Evolutionary conservation across 2,797 vertebrate species (phyloP).

Genomic region (Hyperoplus lanceolatus): DNA sequence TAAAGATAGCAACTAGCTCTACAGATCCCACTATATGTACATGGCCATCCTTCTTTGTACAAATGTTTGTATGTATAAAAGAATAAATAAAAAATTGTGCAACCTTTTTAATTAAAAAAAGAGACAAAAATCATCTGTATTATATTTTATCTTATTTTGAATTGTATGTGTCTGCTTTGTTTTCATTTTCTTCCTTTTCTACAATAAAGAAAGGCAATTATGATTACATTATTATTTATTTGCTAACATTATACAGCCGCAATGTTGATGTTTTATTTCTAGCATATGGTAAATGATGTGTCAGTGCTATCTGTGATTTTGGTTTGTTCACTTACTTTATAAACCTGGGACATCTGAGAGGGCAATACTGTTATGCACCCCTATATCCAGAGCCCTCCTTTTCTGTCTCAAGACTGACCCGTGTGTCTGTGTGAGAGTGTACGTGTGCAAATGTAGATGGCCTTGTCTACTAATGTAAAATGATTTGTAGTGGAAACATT

Average conservation of each 20-base stretch:
- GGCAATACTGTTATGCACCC: slow-evolving; percentile 87
- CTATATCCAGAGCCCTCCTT: slow-evolving; percentile 72
- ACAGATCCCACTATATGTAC: slow-evolving; percentile 85
- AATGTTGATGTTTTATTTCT: slow-evolving; percentile 74
- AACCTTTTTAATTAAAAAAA: slow-evolving; percentile 85
- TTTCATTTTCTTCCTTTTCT: slow-evolving; percentile 87
- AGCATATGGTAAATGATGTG: slow-evolving; percentile 92
- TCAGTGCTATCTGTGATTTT: slow-evolving; percentile 88
- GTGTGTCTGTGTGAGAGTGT: slow-evolving; percentile 86
- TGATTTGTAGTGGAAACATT: slow-evolving; percentile 99
- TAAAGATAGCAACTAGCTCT: slow-evolving; percentile 91
- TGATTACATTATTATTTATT: slow-evolving; percentile 96
- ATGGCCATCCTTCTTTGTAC: slow-evolving; percentile 94
- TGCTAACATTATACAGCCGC: slow-evolving; percentile 85
- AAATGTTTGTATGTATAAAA: slow-evolving; percentile 90
- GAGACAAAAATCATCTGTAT: slow-evolving; percentile 83
- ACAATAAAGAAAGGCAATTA: slow-evolving; percentile 86
- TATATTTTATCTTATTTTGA: slow-evolving; percentile 87
- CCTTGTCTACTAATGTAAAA: slow-evolving; percentile 99
- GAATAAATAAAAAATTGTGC: slow-evolving; percentile 84
- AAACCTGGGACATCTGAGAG: slow-evolving; percentile 88
- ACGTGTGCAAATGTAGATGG: slow-evolving; percentile 93
- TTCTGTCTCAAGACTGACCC: slow-evolving; percentile 80
- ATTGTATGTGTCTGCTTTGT: slow-evolving; percentile 86
- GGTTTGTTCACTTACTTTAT: slow-evolving; percentile 89